Evolutionary conservation across 2,888 invertebrate species (phyloP).

Genomic region (Lumbricus terrestris): DNA sequence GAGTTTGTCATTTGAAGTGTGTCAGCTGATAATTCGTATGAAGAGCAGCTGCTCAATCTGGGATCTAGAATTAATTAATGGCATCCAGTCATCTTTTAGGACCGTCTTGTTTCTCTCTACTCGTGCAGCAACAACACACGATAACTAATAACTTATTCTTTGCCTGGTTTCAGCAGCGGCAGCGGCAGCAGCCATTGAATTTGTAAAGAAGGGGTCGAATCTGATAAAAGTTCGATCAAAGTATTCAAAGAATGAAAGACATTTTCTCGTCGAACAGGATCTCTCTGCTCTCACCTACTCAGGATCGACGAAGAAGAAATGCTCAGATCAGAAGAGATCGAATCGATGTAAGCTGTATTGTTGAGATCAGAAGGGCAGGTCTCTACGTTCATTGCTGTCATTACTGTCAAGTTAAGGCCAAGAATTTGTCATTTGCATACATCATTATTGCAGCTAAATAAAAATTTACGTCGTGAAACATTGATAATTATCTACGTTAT

Average conservation of each 20-base stretch:
- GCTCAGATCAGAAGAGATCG: not conserved
- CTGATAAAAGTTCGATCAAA: slow-evolving; percentile 6
- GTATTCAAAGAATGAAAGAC: slow-evolving; percentile 10
- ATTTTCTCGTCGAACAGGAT: not conserved
- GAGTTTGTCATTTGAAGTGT: not conserved
- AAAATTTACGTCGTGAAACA: too few species aligned
- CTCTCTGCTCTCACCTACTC: not conserved
- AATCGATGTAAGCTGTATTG: not conserved
- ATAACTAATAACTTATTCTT: too few species aligned
- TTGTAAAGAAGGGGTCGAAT: not conserved
- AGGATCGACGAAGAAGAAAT: slow-evolving; percentile 10
- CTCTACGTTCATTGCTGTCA: not conserved
- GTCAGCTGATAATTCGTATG: not conserved
- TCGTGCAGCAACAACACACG: too few species aligned
- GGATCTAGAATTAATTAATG: not conserved
- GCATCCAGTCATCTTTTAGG: not conserved
- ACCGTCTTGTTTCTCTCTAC: not conserved
- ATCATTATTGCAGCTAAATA: too few species aligned
- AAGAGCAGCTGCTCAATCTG: not conserved
- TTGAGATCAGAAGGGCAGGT: not conserved
- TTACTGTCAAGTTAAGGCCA: too few species aligned
- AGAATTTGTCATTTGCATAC: too few species aligned
- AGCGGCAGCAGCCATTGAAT: not conserved
- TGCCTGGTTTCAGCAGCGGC: too few species aligned
- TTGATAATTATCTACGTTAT: too few species aligned